Base-by-base conservation (phyloP, 2,113 vertebrate genomes). In the Xerus inauris region DNA sequence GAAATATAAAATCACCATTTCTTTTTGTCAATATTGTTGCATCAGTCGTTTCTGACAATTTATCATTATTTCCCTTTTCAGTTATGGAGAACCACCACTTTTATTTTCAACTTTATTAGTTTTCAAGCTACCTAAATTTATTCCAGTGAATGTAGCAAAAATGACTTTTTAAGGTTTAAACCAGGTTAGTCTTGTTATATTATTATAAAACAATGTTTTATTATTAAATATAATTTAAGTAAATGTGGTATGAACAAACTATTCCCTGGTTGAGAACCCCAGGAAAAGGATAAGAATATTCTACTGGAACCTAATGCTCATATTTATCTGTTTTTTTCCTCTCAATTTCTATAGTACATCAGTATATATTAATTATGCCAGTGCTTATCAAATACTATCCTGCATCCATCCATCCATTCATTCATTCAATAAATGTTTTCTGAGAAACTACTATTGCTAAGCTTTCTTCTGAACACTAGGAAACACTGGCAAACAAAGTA, bases 1-100 rank as follows among this genome's bases (percentile, higher is more conserved):
- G 82, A 92, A 65, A 87, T 40, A 94, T 28, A 89, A 92, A 76
- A 77, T 73, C 14, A 45, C 7, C 28, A 40, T 65, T 92, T 92
- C 35, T 77, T 82, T 85, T 65, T 57, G 72, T n/a, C 28, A 49
- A 0, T 80, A 51, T 35, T 83, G 30, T n/a, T 81, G 38, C 28
- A 71, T 38, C 38, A 35, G 19, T 28, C 24, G 28, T 65, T 83
- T 22, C 38, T 72, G 35, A 73, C 10, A 64, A 42, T 93, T 80
- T 85, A 87, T 59, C 35, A 62, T 5, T 64, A 47, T 32, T 38
- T 81, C 8, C 26, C 28, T 14, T 35, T 77, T 82, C 6, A 64
- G 59, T 76, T 57, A 54, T 65, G 14, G 10, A 79, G 30, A 26
- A 35, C 28, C 49, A 45, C 30, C 28, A n/a, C 42, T 84, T 91